These are phyloP conservation scores for Eunapius fragilis DNA, from an alignment of 37 sponge, comb jelly and placozoan species.

Conservation along the genomic window DNA sequence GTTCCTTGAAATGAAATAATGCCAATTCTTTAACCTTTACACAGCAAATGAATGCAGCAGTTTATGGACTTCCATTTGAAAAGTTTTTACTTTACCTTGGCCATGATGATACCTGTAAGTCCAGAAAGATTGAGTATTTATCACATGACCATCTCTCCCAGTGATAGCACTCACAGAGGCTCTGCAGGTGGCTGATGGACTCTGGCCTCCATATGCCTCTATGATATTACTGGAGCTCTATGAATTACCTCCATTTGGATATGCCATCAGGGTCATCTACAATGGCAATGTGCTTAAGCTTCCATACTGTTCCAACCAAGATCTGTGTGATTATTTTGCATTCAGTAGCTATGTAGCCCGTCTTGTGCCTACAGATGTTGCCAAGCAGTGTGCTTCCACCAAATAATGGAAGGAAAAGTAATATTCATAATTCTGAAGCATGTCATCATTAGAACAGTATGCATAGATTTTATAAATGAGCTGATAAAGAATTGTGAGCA, in stretches of 20 bases:
- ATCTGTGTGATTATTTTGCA: constrained; percentile 23
- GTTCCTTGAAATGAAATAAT: no score
- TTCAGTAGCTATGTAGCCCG: constrained; percentile 20
- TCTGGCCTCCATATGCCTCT: constrained; percentile 52
- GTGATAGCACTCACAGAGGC: constrained; percentile 46
- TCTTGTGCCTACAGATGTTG: constrained; percentile 12
- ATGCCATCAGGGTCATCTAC: constrained; percentile 30
- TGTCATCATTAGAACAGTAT: no score
- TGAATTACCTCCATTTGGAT: not conserved
- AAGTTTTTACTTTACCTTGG: constrained; percentile 54
- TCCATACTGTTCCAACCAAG: constrained; percentile 9
- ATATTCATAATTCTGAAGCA: no score
- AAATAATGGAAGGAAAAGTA: not conserved
- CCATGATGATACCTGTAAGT: constrained; percentile 50
- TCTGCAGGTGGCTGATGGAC: constrained; percentile 24
- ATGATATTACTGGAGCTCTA: constrained; percentile 53
- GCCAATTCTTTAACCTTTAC: no score
- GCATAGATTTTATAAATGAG: no score
- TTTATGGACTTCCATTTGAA: not conserved
- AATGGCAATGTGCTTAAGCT: constrained; percentile 31
- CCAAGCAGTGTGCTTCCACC: constrained; percentile 9
- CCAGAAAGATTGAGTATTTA: not conserved
- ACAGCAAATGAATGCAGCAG: constrained; percentile 31
- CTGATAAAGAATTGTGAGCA: no score
- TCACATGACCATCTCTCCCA: no score